Base-by-base conservation (phyloP, 1,140 invertebrate species). In the Elysia chlorotica region DNA sequence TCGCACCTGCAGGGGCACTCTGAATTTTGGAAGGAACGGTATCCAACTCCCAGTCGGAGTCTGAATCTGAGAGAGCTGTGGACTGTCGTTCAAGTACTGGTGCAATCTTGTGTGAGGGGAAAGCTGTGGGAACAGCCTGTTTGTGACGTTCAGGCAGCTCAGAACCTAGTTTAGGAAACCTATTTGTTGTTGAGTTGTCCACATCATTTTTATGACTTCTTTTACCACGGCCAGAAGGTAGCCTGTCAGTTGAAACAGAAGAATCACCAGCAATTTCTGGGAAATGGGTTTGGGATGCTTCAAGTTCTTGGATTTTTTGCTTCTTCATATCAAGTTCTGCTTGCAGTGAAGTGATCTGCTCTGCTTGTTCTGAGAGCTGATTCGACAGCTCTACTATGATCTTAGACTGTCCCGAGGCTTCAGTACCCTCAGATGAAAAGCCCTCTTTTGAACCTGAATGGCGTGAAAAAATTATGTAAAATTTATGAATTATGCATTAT, bases 351-450 rank as follows among this genome's bases (percentile, higher is more conserved):
- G 57, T 30, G 33, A 71, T 71, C 57, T 36, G 23, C 4, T 71
- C 59, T 4, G 23, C 35, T 35, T 71, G 69, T 31, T 71, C 69
- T 17, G 56, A 36, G 5, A 71, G 33, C 33, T 71, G 69, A 33
- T 28, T 71, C 23, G 69, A 71, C 1, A 71, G 38, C 21, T 71
- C 69, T 1, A 71, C 69, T 57, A 71, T 63, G 35, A 71, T 25
- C 63, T 71, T 71, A 4, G 69, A 61, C 21, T 71, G 69, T 48
- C 54, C 38, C 53, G 41, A 6, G 14, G n/a, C 35, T 31, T 25
- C 28, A 25, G 5, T 19, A 54, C 35, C 28, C 35, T 28, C 31
- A 2, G 2, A 0, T 41, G 17, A 2, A 21, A 38, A 56, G n/a
- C 33, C 1, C 36, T 33, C 48, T 21, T 53, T 33, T 4, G 19